A percentile compares a stretch with the other conserved stretches of the same genome.
Conservation (phyloP, 2,888 invertebrate genomes). For the Escarpia spicata region DNA sequence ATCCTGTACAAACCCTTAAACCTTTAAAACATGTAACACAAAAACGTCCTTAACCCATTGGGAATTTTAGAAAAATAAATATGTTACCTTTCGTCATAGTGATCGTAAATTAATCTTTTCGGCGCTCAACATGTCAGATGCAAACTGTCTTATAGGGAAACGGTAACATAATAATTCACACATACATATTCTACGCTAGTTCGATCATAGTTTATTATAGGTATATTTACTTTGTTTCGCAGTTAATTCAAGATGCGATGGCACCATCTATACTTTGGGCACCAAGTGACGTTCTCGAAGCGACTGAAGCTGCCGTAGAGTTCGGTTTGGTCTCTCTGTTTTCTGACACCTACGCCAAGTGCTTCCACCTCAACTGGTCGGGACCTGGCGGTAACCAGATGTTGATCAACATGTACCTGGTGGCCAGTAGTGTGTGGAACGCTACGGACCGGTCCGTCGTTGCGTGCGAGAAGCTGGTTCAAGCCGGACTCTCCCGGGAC, state of each 20-base stretch:
- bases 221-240: not conserved
- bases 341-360: not conserved
- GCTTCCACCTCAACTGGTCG: not conserved
- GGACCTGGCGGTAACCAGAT: not conserved
- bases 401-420: not conserved
- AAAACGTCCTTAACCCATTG: too few species aligned
- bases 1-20: too few species aligned
- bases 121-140: too few species aligned
- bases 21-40: too few species aligned
- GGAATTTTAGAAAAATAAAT: too few species aligned
- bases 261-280: not conserved
- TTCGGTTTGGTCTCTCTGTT: not conserved
- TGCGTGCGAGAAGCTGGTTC: not conserved
- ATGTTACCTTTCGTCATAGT: too few species aligned
- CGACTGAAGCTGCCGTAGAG: not conserved
- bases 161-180: too few species aligned
- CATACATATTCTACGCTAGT: too few species aligned
- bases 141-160: too few species aligned
- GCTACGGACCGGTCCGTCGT: not conserved
- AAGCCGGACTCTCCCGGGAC: not conserved
- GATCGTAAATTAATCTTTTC: too few species aligned
- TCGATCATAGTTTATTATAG: not conserved
- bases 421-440: not conserved
- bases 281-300: not conserved
- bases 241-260: not conserved